Evolutionary conservation across 2,113 vertebrate genomes (phyloP).

Genomic region (Columba livia): DNA sequence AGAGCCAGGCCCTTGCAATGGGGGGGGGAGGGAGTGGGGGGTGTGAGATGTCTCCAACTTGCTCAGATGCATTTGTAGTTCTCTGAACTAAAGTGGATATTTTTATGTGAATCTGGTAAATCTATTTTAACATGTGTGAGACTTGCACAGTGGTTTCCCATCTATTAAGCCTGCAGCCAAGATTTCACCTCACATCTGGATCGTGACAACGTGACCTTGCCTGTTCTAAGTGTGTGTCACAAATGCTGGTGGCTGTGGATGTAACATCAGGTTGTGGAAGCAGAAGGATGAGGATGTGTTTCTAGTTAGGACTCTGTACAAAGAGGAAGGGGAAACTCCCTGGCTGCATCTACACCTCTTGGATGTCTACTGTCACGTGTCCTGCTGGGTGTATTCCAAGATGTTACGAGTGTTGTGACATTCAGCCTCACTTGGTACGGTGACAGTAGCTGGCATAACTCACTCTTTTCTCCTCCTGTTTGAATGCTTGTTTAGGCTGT

Average conservation of each 20-base stretch:
- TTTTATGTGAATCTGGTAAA: neutral
- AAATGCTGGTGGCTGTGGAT: neutral
- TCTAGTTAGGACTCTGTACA: neutral
- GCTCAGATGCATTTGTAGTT: neutral
- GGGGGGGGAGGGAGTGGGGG: too few species aligned
- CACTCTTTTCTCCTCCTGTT: neutral
- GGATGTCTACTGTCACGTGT: rapidly evolving
- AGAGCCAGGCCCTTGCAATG: neutral
- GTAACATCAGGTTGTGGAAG: rapidly evolving
- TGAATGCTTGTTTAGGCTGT: neutral
- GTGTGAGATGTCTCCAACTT: neutral
- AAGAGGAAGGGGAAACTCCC: neutral
- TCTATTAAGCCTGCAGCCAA: neutral
- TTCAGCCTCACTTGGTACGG: neutral
- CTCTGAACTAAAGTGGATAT: neutral
- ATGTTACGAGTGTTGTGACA: neutral
- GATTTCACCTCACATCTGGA: neutral
- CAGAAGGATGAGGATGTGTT: neutral
- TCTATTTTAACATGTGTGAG: neutral
- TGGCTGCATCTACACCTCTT: rapidly evolving
- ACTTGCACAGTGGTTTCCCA: neutral
- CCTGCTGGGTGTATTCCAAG: neutral
- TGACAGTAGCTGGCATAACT: neutral
- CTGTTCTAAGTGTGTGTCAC: neutral
- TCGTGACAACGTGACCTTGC: neutral